Conservation (phyloP, 2,113 vertebrate species). For the Procapra przewalskii region DNA sequence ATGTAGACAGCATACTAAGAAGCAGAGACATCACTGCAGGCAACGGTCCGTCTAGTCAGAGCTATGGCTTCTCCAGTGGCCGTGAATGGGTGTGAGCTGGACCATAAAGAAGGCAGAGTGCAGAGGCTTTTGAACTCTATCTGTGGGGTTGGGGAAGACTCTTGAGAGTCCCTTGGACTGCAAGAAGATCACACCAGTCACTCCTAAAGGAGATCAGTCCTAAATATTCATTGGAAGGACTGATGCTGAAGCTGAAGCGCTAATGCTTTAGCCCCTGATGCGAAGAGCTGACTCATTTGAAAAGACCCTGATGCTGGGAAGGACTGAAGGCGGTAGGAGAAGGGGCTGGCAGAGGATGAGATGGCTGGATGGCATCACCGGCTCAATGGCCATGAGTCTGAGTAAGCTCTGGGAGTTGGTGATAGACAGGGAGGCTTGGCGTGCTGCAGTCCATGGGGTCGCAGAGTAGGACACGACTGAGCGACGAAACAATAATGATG, state of each 20-base stretch:
- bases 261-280: not conserved
- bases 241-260: not conserved
- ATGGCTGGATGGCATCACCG: not conserved
- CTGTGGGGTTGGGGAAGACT: not conserved
- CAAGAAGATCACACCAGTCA: not conserved
- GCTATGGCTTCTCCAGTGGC: not conserved
- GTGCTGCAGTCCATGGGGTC: not conserved
- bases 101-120: not conserved
- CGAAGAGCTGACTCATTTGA: not conserved
- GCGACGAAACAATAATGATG: not conserved
- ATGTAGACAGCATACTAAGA: not conserved
- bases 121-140: not conserved
- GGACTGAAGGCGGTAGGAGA: not conserved
- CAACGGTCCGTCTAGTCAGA: not conserved
- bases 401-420: not conserved
- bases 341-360: not conserved
- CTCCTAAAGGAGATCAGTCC: not conserved
- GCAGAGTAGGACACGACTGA: accelerated
- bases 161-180: not conserved
- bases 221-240: not conserved
- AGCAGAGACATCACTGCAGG: not conserved
- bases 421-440: not conserved
- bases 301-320: not conserved
- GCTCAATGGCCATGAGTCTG: not conserved
- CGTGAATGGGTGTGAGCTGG: not conserved